These are phyloP conservation scores for Euphydryas editha DNA, from an alignment of 2,888 invertebrate species.

Conservation along the genomic window DNA sequence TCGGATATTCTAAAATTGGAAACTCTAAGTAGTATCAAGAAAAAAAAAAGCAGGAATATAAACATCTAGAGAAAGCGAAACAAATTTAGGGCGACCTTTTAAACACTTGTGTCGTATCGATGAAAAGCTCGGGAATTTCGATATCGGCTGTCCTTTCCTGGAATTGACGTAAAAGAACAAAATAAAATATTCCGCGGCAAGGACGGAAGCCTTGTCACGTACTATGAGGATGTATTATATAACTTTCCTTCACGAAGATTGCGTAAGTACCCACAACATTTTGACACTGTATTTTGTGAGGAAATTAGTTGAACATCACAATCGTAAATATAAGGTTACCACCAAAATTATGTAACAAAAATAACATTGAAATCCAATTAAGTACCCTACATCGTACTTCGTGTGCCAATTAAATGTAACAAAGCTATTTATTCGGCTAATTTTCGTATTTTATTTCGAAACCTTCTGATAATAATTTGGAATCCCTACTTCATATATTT, in stretches of 20 bases:
- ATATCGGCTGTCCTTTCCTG: slow-evolving; percentile 32
- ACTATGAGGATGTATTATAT: slow-evolving; percentile 40
- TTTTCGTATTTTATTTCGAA: no score
- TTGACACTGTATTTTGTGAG: slow-evolving; percentile 30
- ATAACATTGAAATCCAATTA: not conserved
- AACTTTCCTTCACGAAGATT: slow-evolving; percentile 35
- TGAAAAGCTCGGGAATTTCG: slow-evolving; percentile 33
- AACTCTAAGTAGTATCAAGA: not conserved
- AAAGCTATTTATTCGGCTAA: no score
- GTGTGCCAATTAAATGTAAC: no score
- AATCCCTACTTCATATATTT: no score
- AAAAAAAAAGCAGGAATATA: not conserved
- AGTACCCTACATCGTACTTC: no score
- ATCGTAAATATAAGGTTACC: not conserved
- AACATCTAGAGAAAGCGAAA: not conserved
- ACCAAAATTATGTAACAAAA: not conserved
- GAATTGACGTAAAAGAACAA: slow-evolving; percentile 55
- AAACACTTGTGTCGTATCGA: slow-evolving; percentile 30
- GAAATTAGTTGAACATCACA: slow-evolving; percentile 16
- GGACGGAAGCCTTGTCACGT: slow-evolving; percentile 43
- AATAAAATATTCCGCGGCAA: slow-evolving; percentile 58
- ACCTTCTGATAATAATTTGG: no score
- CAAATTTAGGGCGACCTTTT: slow-evolving; percentile 3
- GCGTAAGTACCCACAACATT: slow-evolving; percentile 31
- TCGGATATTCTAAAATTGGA: no score